Conservation (phyloP, 2,888 invertebrate genomes). For the Cheilosia impressa region DNA sequence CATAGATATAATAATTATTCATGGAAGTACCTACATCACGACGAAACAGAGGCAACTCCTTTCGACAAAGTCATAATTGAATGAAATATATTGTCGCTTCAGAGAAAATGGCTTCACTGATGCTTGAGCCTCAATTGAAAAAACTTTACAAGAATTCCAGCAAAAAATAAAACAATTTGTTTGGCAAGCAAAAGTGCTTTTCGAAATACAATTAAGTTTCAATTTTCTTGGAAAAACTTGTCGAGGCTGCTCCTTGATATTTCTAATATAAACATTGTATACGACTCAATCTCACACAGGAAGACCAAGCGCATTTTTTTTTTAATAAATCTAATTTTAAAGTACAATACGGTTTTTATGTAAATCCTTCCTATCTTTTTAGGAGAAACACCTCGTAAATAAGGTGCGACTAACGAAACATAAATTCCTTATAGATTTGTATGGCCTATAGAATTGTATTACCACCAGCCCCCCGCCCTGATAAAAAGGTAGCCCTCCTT, state of each 20-base stretch:
- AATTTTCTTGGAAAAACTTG: slow-evolving; percentile 25
- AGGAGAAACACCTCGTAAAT: slow-evolving; percentile 17
- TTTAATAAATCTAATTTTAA: slow-evolving; percentile 21
- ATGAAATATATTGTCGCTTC: slow-evolving; percentile 65
- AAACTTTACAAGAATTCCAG: slow-evolving; percentile 34
- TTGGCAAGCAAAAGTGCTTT: slow-evolving; percentile 16
- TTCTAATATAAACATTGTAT: not conserved
- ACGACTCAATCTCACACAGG: not conserved
- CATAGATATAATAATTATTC: slow-evolving; percentile 55
- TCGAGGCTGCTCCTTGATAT: not conserved
- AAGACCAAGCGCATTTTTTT: not conserved
- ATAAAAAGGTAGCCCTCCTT: slow-evolving; percentile 50
- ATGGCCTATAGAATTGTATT: slow-evolving; percentile 36
- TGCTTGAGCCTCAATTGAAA: slow-evolving; percentile 45
- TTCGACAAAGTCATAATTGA: slow-evolving; percentile 60
- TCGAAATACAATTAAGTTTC: slow-evolving; percentile 36
- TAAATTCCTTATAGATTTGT: slow-evolving; percentile 46
- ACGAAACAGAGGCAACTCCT: slow-evolving; percentile 56
- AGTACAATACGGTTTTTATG: slow-evolving; percentile 20
- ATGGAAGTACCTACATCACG: slow-evolving; percentile 26
- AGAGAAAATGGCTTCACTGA: slow-evolving; percentile 53
- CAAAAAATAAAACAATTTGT: slow-evolving; percentile 2
- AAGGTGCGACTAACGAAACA: slow-evolving; percentile 51
- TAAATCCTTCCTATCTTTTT: slow-evolving; percentile 14
- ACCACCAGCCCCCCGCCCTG: slow-evolving; percentile 36